Percentiles rank a stretch among this genome's conserved stretches.
Evolutionary conservation across 2,888 invertebrate genomes (phyloP).

Genomic region (Digitonthophagus gazella): DNA sequence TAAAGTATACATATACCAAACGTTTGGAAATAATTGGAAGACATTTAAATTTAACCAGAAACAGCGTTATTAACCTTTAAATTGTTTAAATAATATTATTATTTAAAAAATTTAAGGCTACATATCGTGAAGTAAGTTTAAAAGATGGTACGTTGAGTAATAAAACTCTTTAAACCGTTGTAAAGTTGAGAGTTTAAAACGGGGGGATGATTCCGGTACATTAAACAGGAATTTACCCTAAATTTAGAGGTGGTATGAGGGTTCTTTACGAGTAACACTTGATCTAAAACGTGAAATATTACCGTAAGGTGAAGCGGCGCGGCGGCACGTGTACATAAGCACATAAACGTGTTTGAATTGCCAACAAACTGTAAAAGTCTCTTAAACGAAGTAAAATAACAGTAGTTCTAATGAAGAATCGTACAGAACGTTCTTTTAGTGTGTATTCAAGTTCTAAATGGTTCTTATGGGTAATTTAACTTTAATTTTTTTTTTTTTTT

Average conservation of each 20-base stretch:
- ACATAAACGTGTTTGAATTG: no score
- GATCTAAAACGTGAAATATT: background rate
- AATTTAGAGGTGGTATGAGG: background rate
- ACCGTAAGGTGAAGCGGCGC: background rate
- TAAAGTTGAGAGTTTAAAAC: background rate
- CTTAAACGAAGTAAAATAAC: no score
- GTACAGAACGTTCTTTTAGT: no score
- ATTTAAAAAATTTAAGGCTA: background rate
- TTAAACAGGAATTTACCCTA: background rate
- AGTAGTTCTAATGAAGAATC: no score
- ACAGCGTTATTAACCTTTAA: no score
- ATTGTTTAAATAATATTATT: background rate
- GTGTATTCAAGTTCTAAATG: no score
- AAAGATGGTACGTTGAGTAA: background rate
- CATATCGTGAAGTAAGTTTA: background rate
- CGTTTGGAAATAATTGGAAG: no score
- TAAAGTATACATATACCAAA: no score
- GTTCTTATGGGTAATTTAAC: no score
- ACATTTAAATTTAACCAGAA: no score
- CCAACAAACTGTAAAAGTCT: no score
- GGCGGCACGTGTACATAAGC: background rate
- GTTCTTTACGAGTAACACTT: background rate
- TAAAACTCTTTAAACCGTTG: background rate
- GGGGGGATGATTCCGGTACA: background rate
- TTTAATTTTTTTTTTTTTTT: no score